phyloP scores from a whole-genome alignment of 2,797 vertebrate species.

The Pterois miles region DNA sequence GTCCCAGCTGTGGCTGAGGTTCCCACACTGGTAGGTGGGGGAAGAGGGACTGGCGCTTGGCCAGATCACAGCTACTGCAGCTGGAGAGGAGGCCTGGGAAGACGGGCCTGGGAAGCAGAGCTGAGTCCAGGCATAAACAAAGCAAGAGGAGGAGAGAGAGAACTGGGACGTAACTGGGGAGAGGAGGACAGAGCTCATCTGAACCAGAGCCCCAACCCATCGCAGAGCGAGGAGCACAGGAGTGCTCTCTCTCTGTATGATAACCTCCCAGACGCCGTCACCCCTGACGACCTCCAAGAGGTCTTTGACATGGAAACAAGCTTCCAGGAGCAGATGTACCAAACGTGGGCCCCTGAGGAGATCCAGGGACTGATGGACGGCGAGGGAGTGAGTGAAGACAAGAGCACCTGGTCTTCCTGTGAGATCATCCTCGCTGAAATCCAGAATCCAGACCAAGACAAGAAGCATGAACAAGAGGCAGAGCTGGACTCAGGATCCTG shows the following conservation, averaged over 20 bases:
- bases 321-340: constrained; percentile 44
- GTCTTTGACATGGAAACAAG: constrained; percentile 58
- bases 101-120: constrained; percentile 56
- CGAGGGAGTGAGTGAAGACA: constrained; percentile 43
- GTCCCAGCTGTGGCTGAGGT: constrained; percentile 68
- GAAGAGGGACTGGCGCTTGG: constrained; percentile 67
- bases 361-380: constrained; percentile 37
- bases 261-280: constrained; percentile 64
- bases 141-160: constrained; percentile 54
- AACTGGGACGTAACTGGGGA: constrained; percentile 44
- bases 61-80: constrained; percentile 76
- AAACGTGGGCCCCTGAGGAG: constrained; percentile 38
- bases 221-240: constrained; percentile 63
- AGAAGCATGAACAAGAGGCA: constrained; percentile 38
- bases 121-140: constrained; percentile 37
- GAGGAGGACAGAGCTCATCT: constrained; percentile 40
- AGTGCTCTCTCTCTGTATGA: constrained; percentile 81
- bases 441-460: constrained; percentile 51
- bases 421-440: constrained; percentile 66
- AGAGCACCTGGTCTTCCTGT: constrained; percentile 73
- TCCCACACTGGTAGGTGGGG: constrained; percentile 65
- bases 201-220: constrained; percentile 52
- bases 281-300: constrained; percentile 46
- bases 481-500: constrained; percentile 63
- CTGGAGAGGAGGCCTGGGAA: constrained; percentile 65